Percentiles rank a stretch among this genome's conserved stretches.
Conservation (phyloP, 2,113 vertebrate species). For the Antechinus flavipes region DNA sequence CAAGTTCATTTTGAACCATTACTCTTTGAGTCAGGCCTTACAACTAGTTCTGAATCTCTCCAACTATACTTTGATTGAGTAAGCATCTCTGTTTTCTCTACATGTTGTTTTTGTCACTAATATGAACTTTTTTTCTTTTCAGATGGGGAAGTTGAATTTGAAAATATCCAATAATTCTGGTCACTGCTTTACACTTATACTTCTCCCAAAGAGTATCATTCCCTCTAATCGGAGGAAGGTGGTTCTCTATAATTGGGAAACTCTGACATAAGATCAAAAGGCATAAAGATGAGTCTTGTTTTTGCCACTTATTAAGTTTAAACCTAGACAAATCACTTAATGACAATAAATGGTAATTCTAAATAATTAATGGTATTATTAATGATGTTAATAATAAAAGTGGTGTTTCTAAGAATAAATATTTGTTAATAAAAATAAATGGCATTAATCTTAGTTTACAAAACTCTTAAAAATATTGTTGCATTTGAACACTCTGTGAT, state of each 20-base stretch:
- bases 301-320: neutral
- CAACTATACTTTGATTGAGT: neutral
- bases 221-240: neutral
- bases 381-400: no score
- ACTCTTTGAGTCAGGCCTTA: neutral
- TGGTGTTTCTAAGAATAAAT: no score
- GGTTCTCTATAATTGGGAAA: neutral
- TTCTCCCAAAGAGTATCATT: neutral
- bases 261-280: neutral
- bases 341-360: no score
- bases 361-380: neutral
- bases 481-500: neutral
- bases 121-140: neutral
- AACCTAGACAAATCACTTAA: neutral
- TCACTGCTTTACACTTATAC: neutral
- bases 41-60: neutral
- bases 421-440: neutral
- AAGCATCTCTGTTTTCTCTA: neutral
- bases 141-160: neutral
- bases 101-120: neutral
- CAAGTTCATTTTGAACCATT: neutral
- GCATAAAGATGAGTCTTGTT: neutral
- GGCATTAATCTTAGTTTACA: neutral
- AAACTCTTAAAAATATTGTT: neutral
- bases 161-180: neutral